Conservation (phyloP, 2,113 vertebrate species). For the Corvus moneduloides region DNA sequence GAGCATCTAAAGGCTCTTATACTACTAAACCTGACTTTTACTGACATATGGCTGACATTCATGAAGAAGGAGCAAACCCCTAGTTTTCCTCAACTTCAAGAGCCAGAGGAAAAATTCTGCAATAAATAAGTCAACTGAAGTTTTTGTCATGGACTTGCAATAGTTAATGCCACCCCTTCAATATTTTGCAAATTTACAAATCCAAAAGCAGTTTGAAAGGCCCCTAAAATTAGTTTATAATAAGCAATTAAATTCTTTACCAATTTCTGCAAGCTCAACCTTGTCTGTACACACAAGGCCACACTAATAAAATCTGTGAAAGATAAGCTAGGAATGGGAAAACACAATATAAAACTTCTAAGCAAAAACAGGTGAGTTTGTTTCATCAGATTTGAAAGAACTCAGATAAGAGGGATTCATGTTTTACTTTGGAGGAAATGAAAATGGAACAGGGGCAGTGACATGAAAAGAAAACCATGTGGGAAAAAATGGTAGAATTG, state of each 20-base stretch:
- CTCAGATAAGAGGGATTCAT: conserved; percentile 20
- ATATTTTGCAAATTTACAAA: conserved; percentile 11
- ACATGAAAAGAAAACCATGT: conserved; percentile 2
- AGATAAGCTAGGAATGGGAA: conserved; percentile 12
- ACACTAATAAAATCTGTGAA: neutral
- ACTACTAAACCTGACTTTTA: neutral
- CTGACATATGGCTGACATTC: neutral
- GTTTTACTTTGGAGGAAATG: conserved; percentile 48
- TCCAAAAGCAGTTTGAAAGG: neutral
- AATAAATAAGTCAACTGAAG: neutral
- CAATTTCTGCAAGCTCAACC: neutral
- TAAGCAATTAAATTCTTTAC: neutral
- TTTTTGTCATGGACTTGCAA: neutral
- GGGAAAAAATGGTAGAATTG: neutral
- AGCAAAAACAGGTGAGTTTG: neutral
- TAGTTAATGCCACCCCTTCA: neutral
- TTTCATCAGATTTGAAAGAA: conserved; percentile 37
- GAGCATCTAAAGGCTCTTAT: neutral
- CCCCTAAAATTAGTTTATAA: neutral
- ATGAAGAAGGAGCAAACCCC: neutral
- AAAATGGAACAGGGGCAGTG: conserved; percentile 8
- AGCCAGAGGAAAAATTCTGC: neutral
- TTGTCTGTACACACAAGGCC: neutral
- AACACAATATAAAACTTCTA: conserved; percentile 6
- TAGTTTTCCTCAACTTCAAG: neutral